Conservation (phyloP, 2,888 invertebrate genomes). For the Tubulanus polymorphus region DNA sequence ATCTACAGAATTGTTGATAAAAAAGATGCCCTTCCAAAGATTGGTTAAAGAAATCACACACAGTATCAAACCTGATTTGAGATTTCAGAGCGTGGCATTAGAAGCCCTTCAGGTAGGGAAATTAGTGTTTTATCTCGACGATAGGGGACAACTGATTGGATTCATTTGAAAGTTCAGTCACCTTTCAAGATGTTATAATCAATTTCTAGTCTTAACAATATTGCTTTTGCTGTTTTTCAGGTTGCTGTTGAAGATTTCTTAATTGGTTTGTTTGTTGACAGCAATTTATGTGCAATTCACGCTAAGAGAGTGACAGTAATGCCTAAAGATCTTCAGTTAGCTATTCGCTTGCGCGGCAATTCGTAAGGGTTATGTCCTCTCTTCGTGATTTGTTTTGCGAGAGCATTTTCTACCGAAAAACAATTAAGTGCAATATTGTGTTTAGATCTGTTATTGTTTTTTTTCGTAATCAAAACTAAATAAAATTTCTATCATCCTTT, state of each 20-base stretch:
- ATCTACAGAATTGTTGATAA: constrained; percentile 3
- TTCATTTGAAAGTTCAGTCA: no score
- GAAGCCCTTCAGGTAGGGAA: constrained; percentile 7
- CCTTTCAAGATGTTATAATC: no score
- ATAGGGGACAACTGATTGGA: no score
- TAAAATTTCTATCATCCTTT: no score
- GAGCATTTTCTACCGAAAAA: no score
- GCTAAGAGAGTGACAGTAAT: constrained; percentile 11
- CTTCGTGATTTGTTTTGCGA: no score
- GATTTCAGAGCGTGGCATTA: constrained; percentile 6
- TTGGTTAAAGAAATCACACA: constrained; percentile 6
- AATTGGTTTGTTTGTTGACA: constrained; percentile 7
- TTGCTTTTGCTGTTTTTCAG: background rate
- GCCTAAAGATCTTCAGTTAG: constrained; percentile 10
- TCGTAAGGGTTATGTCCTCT: no score
- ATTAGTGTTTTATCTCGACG: background rate
- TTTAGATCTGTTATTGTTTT: no score
- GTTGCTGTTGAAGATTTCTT: constrained; percentile 9
- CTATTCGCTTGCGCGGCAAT: constrained; percentile 5
- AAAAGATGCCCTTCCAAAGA: constrained; percentile 10
- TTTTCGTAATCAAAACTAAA: no score
- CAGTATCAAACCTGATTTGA: background rate
- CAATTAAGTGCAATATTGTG: no score
- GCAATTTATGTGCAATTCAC: constrained; percentile 11
- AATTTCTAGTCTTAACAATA: no score